Base-by-base conservation (phyloP, 2,888 invertebrate genomes). In the Drosophila crucigera region DNA sequence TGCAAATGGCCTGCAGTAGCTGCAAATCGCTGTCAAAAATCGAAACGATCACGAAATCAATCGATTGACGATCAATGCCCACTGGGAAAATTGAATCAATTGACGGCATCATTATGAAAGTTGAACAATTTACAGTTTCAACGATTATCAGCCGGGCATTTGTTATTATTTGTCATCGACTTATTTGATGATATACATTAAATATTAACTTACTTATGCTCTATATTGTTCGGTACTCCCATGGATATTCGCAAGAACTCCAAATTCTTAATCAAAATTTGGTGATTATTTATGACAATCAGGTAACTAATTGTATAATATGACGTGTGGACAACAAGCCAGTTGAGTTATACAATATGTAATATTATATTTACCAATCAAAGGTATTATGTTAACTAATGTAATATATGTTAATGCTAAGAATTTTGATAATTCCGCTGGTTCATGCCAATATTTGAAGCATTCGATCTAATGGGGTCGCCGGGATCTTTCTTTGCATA, bases 11-110 rank as follows among this genome's bases (percentile, higher is more conserved):
- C 56, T 31, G 53, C 59, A 59, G 68, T 61, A 41, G 58, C 58
- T 16, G 41, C 35, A 41, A 49, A 49, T 41, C 39, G 35, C 25
- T 11, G 30, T 43, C 37, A 47, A 61, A 61, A 61, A 53, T 72
- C 59, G 59, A 77, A 65, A 54, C 49, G 62, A 61, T 56, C 76
- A 78, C 70, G 61, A 78, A 66, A 25, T 60, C 47, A 63, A 77
- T 73, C 65, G 61, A 52, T 59, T 54, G 35, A 16, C 31, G 41
- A 53, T 59, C 43, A 65, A 65, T 37, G 37, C 37, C 41, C 31
- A 39, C 14, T 56, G 59, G 35, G 28, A 28, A 61, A 73, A 47
- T 47, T n/a, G 28, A n/a, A 62, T 58, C 37, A 65, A 68, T 77
- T 64, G 60, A 39, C 16, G n/a, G n/a, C 6, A 59, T 31, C 43